Evolutionary conservation across 64 coral and sea anemone genomes (phyloP).

Genomic region (Porites australiensis): DNA sequence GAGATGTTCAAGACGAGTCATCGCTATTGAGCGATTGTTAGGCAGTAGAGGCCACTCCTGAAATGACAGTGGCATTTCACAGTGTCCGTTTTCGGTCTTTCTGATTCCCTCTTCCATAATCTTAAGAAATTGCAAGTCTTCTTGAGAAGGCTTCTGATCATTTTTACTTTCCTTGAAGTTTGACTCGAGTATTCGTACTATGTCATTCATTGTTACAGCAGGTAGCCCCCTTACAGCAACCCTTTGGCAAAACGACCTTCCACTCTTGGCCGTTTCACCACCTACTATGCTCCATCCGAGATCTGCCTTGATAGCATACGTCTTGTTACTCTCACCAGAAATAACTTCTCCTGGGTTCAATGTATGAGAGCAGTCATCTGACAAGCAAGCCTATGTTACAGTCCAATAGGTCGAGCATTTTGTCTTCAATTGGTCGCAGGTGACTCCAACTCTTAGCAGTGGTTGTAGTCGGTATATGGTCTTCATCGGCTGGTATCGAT

Average conservation of each 20-base stretch:
- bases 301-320: not conserved
- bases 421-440: not conserved
- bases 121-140: not conserved
- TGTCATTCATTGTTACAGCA: not conserved
- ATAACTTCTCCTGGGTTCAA: not conserved
- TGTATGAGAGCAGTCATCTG: not conserved
- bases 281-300: not conserved
- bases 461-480: not conserved
- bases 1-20: not conserved
- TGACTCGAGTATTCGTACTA: not conserved
- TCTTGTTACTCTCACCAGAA: not conserved
- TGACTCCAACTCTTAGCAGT: not conserved
- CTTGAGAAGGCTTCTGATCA: not conserved
- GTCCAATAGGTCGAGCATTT: not conserved
- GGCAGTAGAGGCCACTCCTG: not conserved
- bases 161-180: not conserved
- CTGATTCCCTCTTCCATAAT: not conserved
- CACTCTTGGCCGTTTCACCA: not conserved
- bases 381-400: not conserved
- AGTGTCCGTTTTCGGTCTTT: not conserved
- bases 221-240: not conserved
- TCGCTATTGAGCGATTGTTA: not conserved
- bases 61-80: not conserved
- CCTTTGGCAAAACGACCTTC: not conserved
- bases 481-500: not conserved